These are phyloP conservation scores for Leucoraja erinaceus DNA, from an alignment of 2,113 vertebrate genomes.

Conservation along the genomic window DNA sequence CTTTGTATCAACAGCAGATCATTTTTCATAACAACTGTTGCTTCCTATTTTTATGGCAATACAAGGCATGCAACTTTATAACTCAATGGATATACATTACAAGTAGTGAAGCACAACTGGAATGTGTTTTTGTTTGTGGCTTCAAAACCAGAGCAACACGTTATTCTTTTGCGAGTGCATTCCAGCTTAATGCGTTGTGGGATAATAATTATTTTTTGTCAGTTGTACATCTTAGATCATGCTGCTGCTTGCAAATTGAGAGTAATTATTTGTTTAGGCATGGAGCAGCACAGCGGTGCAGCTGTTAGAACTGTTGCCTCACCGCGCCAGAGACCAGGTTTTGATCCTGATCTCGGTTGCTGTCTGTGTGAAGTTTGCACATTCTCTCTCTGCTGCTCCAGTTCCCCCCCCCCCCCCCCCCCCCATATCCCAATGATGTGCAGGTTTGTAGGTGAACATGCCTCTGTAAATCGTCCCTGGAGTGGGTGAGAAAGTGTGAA, in stretches of 20 bases:
- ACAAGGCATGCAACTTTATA: not conserved
- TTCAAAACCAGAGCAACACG: not conserved
- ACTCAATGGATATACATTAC: conserved; percentile 28
- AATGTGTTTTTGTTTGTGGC: conserved; percentile 14
- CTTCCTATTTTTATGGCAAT: conserved; percentile 35
- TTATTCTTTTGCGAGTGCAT: not conserved
- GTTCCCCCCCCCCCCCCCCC: too few species aligned
- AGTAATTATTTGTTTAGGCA: not conserved
- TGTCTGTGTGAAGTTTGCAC: too few species aligned
- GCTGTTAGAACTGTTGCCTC: too few species aligned
- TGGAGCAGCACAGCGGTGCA: too few species aligned
- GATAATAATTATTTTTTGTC: too few species aligned
- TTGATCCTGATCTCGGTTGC: too few species aligned
- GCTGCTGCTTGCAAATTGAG: not conserved
- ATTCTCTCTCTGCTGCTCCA: too few species aligned
- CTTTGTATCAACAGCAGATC: conserved; percentile 9
- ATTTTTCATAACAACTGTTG: conserved; percentile 37
- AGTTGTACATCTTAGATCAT: not conserved
- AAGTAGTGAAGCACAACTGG: conserved; percentile 11
- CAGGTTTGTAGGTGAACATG: too few species aligned
- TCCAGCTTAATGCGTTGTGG: not conserved
- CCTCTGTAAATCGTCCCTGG: too few species aligned
- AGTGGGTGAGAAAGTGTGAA: too few species aligned
- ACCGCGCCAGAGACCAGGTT: too few species aligned
- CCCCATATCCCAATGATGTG: too few species aligned